Base-by-base conservation (phyloP, 2,113 vertebrate species). In the Sturnus vulgaris region DNA sequence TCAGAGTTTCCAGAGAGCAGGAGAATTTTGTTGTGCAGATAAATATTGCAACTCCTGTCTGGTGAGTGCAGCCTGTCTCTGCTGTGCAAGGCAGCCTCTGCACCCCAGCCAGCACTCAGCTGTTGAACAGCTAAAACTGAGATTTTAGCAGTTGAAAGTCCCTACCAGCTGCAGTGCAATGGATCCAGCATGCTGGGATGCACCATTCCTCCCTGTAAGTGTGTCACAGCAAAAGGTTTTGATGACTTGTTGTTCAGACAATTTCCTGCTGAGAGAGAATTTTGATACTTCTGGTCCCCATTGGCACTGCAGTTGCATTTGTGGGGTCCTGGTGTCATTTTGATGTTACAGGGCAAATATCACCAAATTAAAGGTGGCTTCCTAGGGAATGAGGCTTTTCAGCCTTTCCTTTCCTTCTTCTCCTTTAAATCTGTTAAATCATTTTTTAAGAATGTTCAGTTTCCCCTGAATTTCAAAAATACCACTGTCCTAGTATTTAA, bases 221-320 rank as follows among this genome's bases (percentile, higher is more conserved):
- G 0, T 4, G 23, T 12, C 7, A 3, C 20, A 47, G 9, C 12
- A 61, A 46, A 87, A 76, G 11, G 0, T 37, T 64, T 35, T 37
- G 60, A 8, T 10, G 27, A 5, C 1, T 57, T 56, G 10, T 69
- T 68, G 8, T 68, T 65, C 46, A 24, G 56, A 11, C 2, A 22
- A 5, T 31, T 55, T 30, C n/a, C 5, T 15, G 9, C 56, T 44
- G 16, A 69, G 24, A 13, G 40, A 40, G 12, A 61, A 57, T 90
- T 85, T 69, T 57, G n/a, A 31, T 2, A 3, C 42, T 70, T 61
- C 50, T 52, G 28, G 15, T 76, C 40, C 3, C 11, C 15, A 0
- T 1, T 0, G 1, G 46, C 0, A 0, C 15, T 49, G 37, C 1
- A 1, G 47, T 47, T 89, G 30, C 3, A 7, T 68, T 66, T 90